Percentiles rank a stretch among this genome's conserved stretches.
Conservation (phyloP, 2,113 vertebrate species). For the Alosa alosa region DNA sequence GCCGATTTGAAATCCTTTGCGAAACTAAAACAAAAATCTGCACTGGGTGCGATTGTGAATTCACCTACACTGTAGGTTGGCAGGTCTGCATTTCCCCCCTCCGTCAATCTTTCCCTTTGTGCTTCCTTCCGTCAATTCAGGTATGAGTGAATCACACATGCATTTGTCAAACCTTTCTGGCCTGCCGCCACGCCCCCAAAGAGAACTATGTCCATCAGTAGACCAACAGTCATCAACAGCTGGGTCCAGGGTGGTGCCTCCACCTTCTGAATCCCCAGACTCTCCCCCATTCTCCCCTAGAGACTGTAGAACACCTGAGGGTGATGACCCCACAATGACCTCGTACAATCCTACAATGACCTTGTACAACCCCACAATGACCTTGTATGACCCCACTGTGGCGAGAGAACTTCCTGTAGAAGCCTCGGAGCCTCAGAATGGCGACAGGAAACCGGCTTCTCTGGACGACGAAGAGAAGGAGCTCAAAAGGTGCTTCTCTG, state of each 20-base stretch:
- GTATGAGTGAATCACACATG: neutral
- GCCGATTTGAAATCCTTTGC: too few relatives aligned
- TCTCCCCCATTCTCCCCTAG: neutral
- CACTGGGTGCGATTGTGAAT: too few relatives aligned
- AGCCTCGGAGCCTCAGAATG: neutral
- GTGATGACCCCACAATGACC: neutral
- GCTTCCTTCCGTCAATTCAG: neutral
- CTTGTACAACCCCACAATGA: neutral
- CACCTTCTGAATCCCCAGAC: neutral
- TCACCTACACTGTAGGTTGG: too few relatives aligned
- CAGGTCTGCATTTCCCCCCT: neutral
- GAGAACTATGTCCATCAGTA: neutral
- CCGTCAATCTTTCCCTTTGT: neutral
- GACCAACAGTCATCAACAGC: neutral
- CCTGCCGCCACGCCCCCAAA: neutral
- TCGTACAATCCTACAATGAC: neutral
- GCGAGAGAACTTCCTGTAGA: neutral
- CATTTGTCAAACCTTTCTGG: neutral
- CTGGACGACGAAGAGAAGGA: slow-evolving; percentile 38
- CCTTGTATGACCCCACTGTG: neutral
- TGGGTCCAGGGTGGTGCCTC: neutral
- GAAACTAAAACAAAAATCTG: too few relatives aligned
- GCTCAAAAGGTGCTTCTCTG: neutral
- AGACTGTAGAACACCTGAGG: slow-evolving; percentile 23
- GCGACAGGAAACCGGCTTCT: neutral